phyloP scores from a whole-genome alignment of 2,797 vertebrate species.

The Pseudocheirus occidentalis region DNA sequence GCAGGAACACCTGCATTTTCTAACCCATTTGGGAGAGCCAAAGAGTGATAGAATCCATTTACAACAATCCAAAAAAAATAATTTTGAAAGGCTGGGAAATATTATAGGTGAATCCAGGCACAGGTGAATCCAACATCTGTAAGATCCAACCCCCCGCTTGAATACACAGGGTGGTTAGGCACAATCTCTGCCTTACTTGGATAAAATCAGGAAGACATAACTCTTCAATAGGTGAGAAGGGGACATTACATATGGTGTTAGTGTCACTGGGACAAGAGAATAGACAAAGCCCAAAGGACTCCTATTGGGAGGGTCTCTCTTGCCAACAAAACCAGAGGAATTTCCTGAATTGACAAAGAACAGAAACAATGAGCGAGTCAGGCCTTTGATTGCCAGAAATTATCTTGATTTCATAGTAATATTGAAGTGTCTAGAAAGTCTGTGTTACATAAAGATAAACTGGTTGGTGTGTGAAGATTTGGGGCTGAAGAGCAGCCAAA shows the following conservation, averaged over 20 bases:
- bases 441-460: conserved; percentile 71
- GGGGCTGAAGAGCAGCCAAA: conserved; percentile 62
- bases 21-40: not conserved
- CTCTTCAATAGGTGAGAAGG: conserved; percentile 54
- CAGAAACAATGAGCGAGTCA: conserved; percentile 83
- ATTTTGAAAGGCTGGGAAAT: not conserved
- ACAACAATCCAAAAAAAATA: conserved; percentile 41
- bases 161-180: conserved; percentile 22
- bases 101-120: not conserved
- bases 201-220: conserved; percentile 66
- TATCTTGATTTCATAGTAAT: conserved; percentile 79
- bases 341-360: conserved; percentile 82
- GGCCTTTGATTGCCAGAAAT: conserved; percentile 77
- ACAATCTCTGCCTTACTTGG: conserved; percentile 47
- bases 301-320: conserved; percentile 65
- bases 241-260: conserved; percentile 75
- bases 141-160: conserved; percentile 50
- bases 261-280: conserved; percentile 67
- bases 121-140: not conserved
- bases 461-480: conserved; percentile 59
- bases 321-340: conserved; percentile 82
- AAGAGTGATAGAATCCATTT: conserved; percentile 9
- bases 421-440: conserved; percentile 79
- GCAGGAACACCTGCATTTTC: not conserved
- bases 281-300: conserved; percentile 72